Conservation (phyloP, 1,140 invertebrate species). For the Leptoteleia sp. region DNA sequence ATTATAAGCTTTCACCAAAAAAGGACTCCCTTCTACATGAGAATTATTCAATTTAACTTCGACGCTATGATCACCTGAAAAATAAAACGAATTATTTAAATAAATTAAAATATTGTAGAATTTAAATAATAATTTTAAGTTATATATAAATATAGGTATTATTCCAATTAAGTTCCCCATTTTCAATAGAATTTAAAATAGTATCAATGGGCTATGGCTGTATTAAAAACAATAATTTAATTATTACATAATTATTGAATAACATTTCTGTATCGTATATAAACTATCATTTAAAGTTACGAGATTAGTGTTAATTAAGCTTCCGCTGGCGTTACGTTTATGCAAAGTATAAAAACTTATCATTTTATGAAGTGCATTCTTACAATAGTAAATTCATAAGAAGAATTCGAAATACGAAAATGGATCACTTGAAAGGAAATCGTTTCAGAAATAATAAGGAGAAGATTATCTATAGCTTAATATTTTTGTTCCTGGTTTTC, state of each 20-base stretch:
- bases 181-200: too few species aligned
- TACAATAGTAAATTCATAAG: neutral
- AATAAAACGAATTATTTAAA: constrained; percentile 10
- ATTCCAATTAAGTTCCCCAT: constrained; percentile 90
- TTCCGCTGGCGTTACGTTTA: constrained; percentile 4
- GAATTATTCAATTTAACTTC: constrained; percentile 91
- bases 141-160: too few species aligned
- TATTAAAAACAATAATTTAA: too few species aligned
- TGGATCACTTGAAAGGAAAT: neutral
- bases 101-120: too few species aligned
- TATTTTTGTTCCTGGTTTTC: too few species aligned
- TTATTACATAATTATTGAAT: constrained; percentile 1
- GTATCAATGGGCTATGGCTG: too few species aligned
- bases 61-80: constrained; percentile 93
- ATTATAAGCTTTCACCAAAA: constrained; percentile 97
- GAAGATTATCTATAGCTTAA: too few species aligned
- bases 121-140: too few species aligned
- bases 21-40: constrained; percentile 96
- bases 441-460: too few species aligned
- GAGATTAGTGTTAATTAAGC: constrained; percentile 2
- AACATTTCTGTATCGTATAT: neutral
- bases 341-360: neutral
- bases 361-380: neutral
- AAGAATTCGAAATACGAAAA: neutral
- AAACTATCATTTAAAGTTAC: constrained; percentile 14